Percentiles rank a stretch among this genome's conserved stretches.
Conservation (phyloP, 1,140 invertebrate genomes). For the Rhopalosiphum padi region DNA sequence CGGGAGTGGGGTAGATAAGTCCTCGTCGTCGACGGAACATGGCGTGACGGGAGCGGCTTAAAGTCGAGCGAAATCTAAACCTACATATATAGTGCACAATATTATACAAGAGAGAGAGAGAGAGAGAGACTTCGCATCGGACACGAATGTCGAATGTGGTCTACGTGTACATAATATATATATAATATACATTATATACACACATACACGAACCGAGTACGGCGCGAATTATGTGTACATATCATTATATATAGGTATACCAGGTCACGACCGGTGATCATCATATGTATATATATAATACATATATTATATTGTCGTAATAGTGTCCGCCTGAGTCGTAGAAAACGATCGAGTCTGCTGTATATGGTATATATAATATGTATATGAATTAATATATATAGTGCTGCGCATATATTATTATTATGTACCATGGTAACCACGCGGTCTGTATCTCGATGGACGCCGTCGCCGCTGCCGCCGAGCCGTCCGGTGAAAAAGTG, state of each 20-base stretch:
- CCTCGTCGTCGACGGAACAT: not conserved
- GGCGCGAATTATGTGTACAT: not conserved
- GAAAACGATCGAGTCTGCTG: not conserved
- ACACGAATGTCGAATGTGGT: constrained; percentile 22
- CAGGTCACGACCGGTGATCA: constrained; percentile 34
- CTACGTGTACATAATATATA: not conserved
- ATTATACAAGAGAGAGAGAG: not conserved
- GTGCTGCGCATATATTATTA: not conserved
- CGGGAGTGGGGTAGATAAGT: not conserved
- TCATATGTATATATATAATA: not conserved
- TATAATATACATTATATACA: not conserved
- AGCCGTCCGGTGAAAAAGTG: not conserved
- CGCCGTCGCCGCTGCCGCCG: not conserved
- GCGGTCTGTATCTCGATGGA: not conserved
- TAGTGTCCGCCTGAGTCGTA: not conserved
- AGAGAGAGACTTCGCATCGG: not conserved
- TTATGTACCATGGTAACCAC: not conserved
- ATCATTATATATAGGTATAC: not conserved
- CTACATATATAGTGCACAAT: not conserved
- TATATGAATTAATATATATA: not conserved
- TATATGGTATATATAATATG: not conserved
- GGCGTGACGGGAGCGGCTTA: not conserved
- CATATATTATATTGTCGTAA: not conserved
- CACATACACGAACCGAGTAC: not conserved
- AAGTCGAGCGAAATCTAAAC: not conserved